Percentiles rank a stretch among this genome's conserved stretches.
phyloP scores from a whole-genome alignment of 2,888 invertebrate genomes.

The Diarsia brunnea region DNA sequence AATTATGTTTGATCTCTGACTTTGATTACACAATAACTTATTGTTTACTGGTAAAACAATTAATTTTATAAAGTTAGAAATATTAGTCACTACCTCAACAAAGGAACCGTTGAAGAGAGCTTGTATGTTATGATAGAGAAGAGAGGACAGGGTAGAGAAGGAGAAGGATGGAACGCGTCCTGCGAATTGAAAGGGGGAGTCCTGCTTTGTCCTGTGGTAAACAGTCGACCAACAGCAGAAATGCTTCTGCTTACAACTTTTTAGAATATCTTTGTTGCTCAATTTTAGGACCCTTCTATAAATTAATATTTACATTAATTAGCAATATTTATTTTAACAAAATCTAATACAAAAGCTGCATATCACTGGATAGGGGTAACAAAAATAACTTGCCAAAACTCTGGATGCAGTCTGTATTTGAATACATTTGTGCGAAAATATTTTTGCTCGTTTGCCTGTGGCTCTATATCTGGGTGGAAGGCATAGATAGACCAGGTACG shows the following conservation, averaged over 20 bases:
- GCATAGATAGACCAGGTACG: no score
- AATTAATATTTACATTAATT: background rate
- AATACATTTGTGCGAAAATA: background rate
- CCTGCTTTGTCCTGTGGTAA: background rate
- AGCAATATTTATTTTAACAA: background rate
- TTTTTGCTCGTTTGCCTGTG: background rate
- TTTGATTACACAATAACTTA: conserved; percentile 17
- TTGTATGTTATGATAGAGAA: background rate
- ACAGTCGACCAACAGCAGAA: background rate
- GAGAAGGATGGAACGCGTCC: background rate
- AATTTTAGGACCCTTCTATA: background rate
- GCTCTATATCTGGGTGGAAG: no score
- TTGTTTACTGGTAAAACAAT: conserved; percentile 13
- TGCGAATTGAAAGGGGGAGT: background rate
- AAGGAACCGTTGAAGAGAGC: background rate
- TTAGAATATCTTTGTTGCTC: background rate
- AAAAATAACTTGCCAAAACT: background rate
- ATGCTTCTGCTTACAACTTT: background rate
- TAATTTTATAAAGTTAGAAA: background rate
- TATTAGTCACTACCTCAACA: background rate
- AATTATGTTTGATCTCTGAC: conserved; percentile 39
- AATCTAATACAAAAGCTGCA: background rate
- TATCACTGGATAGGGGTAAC: background rate
- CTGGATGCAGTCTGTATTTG: background rate
- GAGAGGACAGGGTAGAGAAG: background rate